These are phyloP conservation scores for Vanessa cardui DNA, from an alignment of 2,888 invertebrate species.

Conservation along the genomic window DNA sequence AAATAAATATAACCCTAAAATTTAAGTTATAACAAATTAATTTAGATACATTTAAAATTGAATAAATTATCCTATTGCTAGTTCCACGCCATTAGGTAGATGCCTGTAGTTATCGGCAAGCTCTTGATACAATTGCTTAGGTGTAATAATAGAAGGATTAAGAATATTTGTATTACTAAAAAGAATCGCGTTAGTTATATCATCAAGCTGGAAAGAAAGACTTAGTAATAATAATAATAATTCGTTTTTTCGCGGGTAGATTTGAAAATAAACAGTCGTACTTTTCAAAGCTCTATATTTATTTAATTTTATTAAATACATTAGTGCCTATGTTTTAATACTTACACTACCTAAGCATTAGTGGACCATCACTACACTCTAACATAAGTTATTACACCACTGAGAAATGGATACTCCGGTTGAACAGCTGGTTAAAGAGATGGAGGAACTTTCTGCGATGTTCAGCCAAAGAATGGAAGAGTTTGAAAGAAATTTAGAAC, in stretches of 20 bases:
- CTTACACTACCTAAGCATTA: background rate
- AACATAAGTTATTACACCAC: background rate
- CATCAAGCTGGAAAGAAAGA: conserved; percentile 36
- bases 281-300: no score
- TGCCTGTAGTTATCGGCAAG: conserved; percentile 33
- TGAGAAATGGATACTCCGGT: background rate
- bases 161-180: conserved; percentile 33
- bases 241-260: no score
- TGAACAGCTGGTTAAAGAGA: background rate
- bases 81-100: conserved; percentile 23
- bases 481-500: no score
- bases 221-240: no score
- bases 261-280: no score
- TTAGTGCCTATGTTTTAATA: no score
- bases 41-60: conserved; percentile 30
- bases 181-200: conserved; percentile 33
- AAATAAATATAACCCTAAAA: conserved; percentile 38
- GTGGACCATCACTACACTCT: background rate
- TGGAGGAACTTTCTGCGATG: no score
- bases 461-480: no score
- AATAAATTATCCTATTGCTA: conserved; percentile 19
- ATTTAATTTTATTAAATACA: no score
- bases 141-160: conserved; percentile 41
- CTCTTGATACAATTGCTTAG: conserved; percentile 27
- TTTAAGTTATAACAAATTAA: conserved; percentile 33